A percentile compares a stretch with the other conserved stretches of the same genome.
Evolutionary conservation across 2,888 invertebrate species (phyloP).

Genomic region (Philaethria dido): DNA sequence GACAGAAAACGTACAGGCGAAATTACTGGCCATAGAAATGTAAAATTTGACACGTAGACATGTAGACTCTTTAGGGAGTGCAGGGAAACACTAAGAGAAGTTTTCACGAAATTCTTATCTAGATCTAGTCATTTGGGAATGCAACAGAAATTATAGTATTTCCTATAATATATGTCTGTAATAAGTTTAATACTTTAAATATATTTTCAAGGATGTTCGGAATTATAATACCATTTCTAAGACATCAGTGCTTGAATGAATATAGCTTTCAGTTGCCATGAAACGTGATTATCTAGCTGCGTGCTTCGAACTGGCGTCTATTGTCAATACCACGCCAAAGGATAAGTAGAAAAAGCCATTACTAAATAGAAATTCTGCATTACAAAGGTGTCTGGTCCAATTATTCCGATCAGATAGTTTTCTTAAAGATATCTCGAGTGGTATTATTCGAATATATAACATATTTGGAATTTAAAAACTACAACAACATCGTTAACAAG

Average conservation of each 20-base stretch:
- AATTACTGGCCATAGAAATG: too few species aligned
- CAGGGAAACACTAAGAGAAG: too few species aligned
- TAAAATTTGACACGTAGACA: too few species aligned
- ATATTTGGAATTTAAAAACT: too few species aligned
- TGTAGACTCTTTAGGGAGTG: too few species aligned
- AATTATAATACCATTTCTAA: conserved; percentile 17
- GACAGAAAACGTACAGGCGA: too few species aligned
- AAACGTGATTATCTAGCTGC: conserved; percentile 53
- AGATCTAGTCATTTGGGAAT: too few species aligned
- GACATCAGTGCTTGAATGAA: conserved; percentile 41
- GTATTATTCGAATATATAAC: not conserved
- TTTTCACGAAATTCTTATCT: too few species aligned
- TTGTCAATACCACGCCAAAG: conserved; percentile 39
- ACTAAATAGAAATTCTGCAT: conserved; percentile 29
- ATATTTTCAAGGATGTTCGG: not conserved
- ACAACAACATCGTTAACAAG: not conserved
- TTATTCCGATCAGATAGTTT: conserved; percentile 23
- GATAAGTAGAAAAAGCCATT: conserved; percentile 34
- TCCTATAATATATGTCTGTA: too few species aligned
- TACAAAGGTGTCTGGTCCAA: conserved; percentile 14
- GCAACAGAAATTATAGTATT: too few species aligned
- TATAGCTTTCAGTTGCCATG: conserved; percentile 47
- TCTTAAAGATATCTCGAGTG: not conserved
- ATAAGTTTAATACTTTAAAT: too few species aligned
- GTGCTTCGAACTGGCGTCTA: conserved; percentile 40